phyloP scores from a whole-genome alignment of 2,797 vertebrate species.

The Rousettus madagascariensis region DNA sequence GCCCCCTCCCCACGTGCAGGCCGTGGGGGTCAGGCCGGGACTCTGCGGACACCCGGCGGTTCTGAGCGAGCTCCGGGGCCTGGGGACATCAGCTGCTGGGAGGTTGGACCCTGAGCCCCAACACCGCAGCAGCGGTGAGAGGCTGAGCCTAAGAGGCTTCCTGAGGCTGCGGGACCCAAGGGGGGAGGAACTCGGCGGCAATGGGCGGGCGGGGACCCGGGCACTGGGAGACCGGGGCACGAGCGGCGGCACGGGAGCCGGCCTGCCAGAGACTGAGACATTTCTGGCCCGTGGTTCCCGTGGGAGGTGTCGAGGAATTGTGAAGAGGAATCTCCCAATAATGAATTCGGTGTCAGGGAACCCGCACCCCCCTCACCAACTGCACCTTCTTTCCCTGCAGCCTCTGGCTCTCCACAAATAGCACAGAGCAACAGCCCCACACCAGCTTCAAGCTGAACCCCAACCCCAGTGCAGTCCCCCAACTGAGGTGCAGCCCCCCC shows the following conservation, averaged over 20 bases:
- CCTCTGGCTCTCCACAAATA: slow-evolving; percentile 31
- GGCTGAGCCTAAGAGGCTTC: slow-evolving; percentile 38
- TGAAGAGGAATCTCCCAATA: slow-evolving; percentile 76
- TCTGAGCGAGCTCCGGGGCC: neutral
- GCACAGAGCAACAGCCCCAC: neutral
- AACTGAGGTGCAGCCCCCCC: neutral
- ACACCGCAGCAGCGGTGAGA: neutral
- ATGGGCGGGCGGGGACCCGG: slow-evolving; percentile 46
- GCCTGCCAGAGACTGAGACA: slow-evolving; percentile 61
- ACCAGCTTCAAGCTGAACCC: neutral
- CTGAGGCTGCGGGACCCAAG: slow-evolving; percentile 62
- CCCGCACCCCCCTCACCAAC: slow-evolving; percentile 38
- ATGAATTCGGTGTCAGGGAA: slow-evolving; percentile 79
- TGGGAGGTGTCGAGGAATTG: slow-evolving; percentile 73
- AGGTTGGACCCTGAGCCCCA: neutral
- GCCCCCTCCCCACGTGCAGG: slow-evolving; percentile 73
- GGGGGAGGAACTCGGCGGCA: slow-evolving; percentile 35
- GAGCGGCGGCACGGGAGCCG: neutral
- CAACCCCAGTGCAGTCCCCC: neutral
- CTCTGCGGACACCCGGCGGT: neutral
- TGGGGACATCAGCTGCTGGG: neutral
- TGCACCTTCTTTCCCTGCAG: slow-evolving; percentile 24
- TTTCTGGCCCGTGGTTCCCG: slow-evolving; percentile 66
- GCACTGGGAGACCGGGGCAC: slow-evolving; percentile 19
- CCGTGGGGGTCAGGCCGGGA: slow-evolving; percentile 53